These are phyloP conservation scores for Squalus acanthias DNA, from an alignment of 2,797 vertebrate genomes.

Conservation along the genomic window DNA sequence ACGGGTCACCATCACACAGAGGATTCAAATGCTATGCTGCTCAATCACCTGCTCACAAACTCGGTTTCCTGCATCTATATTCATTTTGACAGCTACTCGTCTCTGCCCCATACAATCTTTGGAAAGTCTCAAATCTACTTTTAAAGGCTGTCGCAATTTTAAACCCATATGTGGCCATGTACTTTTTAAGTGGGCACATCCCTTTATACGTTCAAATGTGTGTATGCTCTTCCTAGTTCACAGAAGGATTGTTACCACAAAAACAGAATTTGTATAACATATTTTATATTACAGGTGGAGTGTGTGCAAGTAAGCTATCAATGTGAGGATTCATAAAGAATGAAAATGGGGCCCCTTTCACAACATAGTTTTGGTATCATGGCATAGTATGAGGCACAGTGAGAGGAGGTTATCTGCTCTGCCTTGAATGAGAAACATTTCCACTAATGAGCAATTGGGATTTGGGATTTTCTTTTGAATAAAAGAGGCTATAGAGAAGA, in stretches of 20 bases:
- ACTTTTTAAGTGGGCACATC: not conserved
- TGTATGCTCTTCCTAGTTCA: not conserved
- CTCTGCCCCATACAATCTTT: not conserved
- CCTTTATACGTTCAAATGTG: not conserved
- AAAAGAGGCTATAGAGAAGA: too few species aligned
- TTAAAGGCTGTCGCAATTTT: not conserved
- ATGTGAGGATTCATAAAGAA: not conserved
- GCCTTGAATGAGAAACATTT: not conserved
- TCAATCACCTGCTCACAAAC: not conserved
- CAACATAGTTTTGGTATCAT: too few species aligned
- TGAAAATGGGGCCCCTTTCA: not conserved
- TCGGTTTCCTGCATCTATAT: not conserved
- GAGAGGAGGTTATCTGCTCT: not conserved
- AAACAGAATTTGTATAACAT: not conserved
- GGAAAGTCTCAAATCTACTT: not conserved
- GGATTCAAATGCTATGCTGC: not conserved
- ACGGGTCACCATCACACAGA: too few species aligned
- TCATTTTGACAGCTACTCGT: not conserved
- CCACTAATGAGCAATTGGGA: not conserved
- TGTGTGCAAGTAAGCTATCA: not conserved
- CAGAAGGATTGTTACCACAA: not conserved
- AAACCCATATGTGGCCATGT: not conserved
- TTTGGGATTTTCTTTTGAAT: not conserved
- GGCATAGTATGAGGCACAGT: not conserved
- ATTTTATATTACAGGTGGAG: not conserved